These are phyloP conservation scores for Heliconius charithonia DNA, from an alignment of 2,888 invertebrate species.

Conservation along the genomic window DNA sequence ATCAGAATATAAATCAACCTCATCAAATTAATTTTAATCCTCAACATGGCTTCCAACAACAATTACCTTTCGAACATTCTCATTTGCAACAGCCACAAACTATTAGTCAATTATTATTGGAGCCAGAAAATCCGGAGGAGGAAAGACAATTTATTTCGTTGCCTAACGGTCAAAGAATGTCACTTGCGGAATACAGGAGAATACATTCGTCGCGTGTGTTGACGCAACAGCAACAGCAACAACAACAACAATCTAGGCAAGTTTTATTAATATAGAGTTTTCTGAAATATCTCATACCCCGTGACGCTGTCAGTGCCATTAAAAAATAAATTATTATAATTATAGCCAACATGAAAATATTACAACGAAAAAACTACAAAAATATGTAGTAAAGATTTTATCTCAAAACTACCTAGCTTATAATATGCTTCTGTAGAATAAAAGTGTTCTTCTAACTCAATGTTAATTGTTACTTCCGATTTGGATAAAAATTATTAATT, in stretches of 20 bases:
- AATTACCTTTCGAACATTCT: conserved; percentile 62
- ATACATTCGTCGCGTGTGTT: conserved; percentile 66
- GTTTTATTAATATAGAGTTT: background rate
- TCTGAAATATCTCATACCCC: background rate
- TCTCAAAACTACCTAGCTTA: background rate
- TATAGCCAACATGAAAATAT: no score
- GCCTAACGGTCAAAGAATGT: conserved; percentile 73
- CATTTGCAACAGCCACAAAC: conserved; percentile 62
- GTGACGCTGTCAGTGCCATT: background rate
- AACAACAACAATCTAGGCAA: conserved; percentile 56
- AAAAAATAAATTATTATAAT: no score
- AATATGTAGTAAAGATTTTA: background rate
- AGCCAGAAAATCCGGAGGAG: conserved; percentile 69
- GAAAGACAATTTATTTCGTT: conserved; percentile 73
- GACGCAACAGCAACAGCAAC: conserved; percentile 59
- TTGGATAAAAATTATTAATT: background rate
- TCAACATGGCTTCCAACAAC: conserved; percentile 62
- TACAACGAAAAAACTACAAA: no score
- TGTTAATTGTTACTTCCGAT: background rate
- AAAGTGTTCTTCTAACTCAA: background rate
- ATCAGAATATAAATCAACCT: conserved; percentile 48
- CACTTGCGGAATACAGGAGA: conserved; percentile 75
- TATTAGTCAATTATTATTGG: conserved; percentile 67
- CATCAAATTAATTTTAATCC: conserved; percentile 64
- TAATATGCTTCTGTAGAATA: background rate